Evolutionary conservation across 1,140 invertebrate genomes (phyloP), one percentile per base, ranked within the genome.

Genomic region (Drosophila kanapiae): DNA sequence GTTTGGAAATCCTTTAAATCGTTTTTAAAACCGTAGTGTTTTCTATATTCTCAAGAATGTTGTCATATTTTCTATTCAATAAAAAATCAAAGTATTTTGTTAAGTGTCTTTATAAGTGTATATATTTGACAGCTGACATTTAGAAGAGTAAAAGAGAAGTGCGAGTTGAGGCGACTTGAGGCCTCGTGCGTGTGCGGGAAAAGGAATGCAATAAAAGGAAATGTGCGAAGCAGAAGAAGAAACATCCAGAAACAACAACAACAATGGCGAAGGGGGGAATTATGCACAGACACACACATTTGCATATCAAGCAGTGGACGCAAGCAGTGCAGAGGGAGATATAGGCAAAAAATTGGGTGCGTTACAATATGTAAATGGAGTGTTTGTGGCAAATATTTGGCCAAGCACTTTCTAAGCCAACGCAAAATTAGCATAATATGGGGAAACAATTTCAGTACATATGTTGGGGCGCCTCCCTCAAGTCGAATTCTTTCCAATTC

Each of bases 121-220:
- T n/a, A 38, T 68, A 77, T 77, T 68, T 77, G 75, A 77, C 74
- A 67, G 75, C 74, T 77, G 75, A 77, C 75, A 78, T 77, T 63
- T 77, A 38, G 74, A 57, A 51, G 48, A 53, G 56, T 27, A 27
- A 11, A 13, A 63, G 71, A 61, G 58, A 48, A 72, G 67, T 72
- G 16, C 35, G 45, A 68, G 68, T 31, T 64, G 16, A 33, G 60
- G 42, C 3, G 23, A 60, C 68, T 72, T 67, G 57, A 53, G 33
- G 74, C 37, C 74, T 54, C 6, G 60, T 54, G 74, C 59, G 70
- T 65, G 70, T 58, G 74, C 23, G 48, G 29, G 43, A 57, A 75
- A 56, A 78, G 74, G 74, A 77, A 77, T 77, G 75, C 75, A 77
- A 77, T 77, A 77, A 77, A 69, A 60, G 49, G 42, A 76, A 70